Evolutionary conservation across 2,888 invertebrate genomes (phyloP).

Genomic region (Aquatica leii): DNA sequence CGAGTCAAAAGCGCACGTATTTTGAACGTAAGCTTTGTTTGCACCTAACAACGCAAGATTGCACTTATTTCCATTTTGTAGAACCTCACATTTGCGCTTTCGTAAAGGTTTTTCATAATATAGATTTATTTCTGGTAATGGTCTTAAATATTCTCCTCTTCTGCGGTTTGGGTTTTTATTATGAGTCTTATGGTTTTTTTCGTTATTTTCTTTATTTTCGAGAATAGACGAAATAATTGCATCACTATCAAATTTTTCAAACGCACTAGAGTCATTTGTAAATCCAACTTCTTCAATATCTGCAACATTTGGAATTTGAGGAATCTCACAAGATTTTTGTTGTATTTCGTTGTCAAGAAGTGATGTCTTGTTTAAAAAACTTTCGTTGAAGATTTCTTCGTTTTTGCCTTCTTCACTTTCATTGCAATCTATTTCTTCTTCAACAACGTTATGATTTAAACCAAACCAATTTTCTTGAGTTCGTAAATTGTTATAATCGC

Average conservation of each 20-base stretch:
- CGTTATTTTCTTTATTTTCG: conserved; percentile 5
- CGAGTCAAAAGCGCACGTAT: conserved; percentile 12
- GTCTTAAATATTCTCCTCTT: conserved; percentile 7
- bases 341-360: conserved; percentile 5
- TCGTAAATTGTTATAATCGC: not conserved
- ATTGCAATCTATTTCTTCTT: conserved; percentile 5
- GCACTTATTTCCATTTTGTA: conserved; percentile 6
- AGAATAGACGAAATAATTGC: conserved; percentile 8
- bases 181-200: conserved; percentile 7
- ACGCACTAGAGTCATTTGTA: not conserved
- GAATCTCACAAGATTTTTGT: conserved; percentile 7
- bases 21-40: conserved; percentile 14
- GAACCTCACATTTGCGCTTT: conserved; percentile 9
- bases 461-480: not conserved
- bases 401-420: conserved; percentile 9
- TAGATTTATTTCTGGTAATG: conserved; percentile 4
- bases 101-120: conserved; percentile 10
- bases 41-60: conserved; percentile 2
- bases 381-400: conserved; percentile 7
- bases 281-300: conserved; percentile 3
- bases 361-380: conserved; percentile 7
- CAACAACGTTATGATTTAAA: not conserved
- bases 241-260: conserved; percentile 6
- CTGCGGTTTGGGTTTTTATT: not conserved
- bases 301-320: conserved; percentile 5